These are phyloP conservation scores for Rhinoderma darwinii DNA, from an alignment of 2,113 vertebrate genomes.

Conservation along the genomic window DNA sequence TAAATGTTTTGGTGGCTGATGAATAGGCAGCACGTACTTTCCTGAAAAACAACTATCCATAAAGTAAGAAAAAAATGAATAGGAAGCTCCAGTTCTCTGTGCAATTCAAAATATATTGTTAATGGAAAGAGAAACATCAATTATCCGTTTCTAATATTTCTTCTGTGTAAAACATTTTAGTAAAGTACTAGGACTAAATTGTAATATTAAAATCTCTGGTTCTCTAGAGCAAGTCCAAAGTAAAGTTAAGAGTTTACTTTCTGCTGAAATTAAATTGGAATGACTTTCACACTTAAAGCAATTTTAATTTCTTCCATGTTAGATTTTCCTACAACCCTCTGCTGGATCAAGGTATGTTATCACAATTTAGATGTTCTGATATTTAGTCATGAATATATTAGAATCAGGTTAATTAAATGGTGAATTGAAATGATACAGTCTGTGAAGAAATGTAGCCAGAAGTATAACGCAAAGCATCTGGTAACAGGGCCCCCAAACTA, in stretches of 20 bases:
- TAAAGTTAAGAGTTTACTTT: constrained; percentile 38
- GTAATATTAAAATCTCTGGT: constrained; percentile 48
- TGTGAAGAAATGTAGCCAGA: too few relatives aligned
- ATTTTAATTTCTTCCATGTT: constrained; percentile 29
- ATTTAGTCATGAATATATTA: constrained; percentile 35
- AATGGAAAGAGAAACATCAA: constrained; percentile 64
- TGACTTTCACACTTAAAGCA: constrained; percentile 26
- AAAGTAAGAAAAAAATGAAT: constrained; percentile 62
- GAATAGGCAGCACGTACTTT: constrained; percentile 65
- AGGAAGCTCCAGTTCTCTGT: constrained; percentile 64
- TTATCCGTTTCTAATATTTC: constrained; percentile 32
- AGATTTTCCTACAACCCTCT: constrained; percentile 18
- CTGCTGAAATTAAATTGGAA: constrained; percentile 45
- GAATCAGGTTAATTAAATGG: constrained; percentile 11
- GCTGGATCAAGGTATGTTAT: constrained; percentile 11
- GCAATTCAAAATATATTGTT: constrained; percentile 61
- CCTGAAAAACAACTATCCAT: constrained; percentile 61
- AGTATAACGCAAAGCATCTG: too few relatives aligned
- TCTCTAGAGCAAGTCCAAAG: constrained; percentile 47
- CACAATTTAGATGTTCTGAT: constrained; percentile 12
- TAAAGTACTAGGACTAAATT: constrained; percentile 39
- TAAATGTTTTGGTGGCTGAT: constrained; percentile 64
- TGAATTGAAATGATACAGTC: background rate
- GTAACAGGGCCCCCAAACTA: too few relatives aligned
- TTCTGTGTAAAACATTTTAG: constrained; percentile 32